Conservation (phyloP, 2,113 vertebrate genomes). For the Carassius gibelio region DNA sequence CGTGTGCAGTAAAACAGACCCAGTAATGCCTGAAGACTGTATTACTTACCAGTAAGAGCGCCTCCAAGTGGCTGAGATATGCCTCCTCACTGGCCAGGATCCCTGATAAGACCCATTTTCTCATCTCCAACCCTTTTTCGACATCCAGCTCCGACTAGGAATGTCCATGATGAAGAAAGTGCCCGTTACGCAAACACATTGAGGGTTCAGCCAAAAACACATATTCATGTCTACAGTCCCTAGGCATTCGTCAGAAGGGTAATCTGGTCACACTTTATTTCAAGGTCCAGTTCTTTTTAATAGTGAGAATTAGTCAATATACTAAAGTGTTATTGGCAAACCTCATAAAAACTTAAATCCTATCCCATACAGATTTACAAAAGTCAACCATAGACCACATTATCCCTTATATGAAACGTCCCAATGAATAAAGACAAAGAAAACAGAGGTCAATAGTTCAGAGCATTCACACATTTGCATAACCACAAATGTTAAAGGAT, state of each 20-base stretch:
- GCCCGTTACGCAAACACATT: neutral
- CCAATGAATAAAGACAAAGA: neutral
- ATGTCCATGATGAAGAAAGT: neutral
- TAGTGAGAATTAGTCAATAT: too few species aligned
- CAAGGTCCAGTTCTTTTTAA: too few species aligned
- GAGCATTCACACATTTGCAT: too few species aligned
- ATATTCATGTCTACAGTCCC: neutral
- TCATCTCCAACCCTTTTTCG: conserved; percentile 97
- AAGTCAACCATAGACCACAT: neutral
- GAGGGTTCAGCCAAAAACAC: neutral
- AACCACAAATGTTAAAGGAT: conserved; percentile 6
- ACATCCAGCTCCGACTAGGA: conserved; percentile 88
- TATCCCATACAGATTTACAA: neutral
- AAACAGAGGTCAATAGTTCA: neutral
- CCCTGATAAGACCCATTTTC: conserved; percentile 96
- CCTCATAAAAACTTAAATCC: neutral
- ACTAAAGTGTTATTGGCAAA: too few species aligned
- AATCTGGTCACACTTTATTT: neutral
- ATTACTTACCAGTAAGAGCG: conserved; percentile 88
- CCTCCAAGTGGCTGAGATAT: conserved; percentile 95
- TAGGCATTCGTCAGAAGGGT: neutral
- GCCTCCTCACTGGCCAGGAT: conserved; percentile 96
- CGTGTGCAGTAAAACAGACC: neutral
- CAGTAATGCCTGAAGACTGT: neutral
- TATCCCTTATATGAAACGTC: neutral